Conservation (phyloP, 30 jellyfish, hydroid and myxozoan species). For the Hydractinia echinata region DNA sequence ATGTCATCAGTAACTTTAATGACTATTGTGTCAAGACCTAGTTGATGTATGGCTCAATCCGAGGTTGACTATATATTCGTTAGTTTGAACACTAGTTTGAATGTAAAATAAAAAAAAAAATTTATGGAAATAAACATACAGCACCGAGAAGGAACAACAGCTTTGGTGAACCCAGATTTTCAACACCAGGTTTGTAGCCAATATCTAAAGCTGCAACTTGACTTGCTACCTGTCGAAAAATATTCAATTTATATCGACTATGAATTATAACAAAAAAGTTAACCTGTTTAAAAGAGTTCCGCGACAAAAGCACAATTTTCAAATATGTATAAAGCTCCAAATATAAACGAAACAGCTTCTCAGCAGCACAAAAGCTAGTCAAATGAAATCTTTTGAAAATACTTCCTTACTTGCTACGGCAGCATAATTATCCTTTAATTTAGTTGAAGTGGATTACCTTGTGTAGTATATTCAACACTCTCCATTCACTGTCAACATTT, state of each 20-base stretch:
- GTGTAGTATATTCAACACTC: constrained; percentile 76
- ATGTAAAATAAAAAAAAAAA: background rate
- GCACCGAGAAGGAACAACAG: constrained; percentile 75
- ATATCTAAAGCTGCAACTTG: constrained; percentile 97
- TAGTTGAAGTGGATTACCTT: constrained; percentile 52
- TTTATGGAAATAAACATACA: constrained; percentile 31
- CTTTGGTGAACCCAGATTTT: constrained; percentile 57
- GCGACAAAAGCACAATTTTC: no score
- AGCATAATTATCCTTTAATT: background rate
- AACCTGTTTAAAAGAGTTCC: no score
- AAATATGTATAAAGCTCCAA: no score
- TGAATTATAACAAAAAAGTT: no score
- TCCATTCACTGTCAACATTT: constrained; percentile 69
- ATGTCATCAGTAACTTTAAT: no score
- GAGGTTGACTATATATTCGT: background rate
- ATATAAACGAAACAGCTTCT: no score
- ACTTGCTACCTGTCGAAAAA: constrained; percentile 67
- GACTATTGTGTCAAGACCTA: no score
- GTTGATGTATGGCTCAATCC: no score
- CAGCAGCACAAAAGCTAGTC: no score
- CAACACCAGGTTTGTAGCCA: constrained; percentile 84
- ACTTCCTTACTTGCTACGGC: no score
- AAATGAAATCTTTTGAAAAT: no score
- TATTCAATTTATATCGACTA: no score
- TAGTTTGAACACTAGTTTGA: background rate